These are phyloP conservation scores for Eonycteris spelaea DNA, from an alignment of 2,113 vertebrate genomes.

Conservation along the genomic window DNA sequence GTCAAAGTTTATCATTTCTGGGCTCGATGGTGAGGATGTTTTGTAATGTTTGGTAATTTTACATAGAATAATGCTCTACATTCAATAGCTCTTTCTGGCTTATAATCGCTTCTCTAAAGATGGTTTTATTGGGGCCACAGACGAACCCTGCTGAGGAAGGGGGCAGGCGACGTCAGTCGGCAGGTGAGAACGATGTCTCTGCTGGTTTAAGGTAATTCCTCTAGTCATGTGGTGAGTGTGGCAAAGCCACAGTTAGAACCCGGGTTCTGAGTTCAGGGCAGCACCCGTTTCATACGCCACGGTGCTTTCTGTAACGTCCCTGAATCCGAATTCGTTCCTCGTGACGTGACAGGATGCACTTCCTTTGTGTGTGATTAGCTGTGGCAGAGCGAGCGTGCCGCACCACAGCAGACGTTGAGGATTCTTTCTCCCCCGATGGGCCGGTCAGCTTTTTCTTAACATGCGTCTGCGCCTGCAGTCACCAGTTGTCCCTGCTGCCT, in stretches of 20 bases:
- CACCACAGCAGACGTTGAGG: neutral
- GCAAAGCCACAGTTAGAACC: neutral
- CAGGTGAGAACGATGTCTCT: neutral
- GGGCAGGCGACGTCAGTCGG: neutral
- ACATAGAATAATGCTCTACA: neutral
- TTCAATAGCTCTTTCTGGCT: neutral
- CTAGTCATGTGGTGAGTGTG: neutral
- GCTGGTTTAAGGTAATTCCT: neutral
- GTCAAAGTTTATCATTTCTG: neutral
- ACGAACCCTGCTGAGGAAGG: neutral
- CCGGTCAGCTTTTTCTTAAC: neutral
- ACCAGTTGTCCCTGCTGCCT: neutral
- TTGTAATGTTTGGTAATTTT: constrained; percentile 25
- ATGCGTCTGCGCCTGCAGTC: neutral
- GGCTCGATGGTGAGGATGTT: neutral
- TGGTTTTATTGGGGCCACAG: neutral
- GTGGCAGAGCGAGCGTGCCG: neutral
- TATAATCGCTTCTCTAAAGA: neutral
- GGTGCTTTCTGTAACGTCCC: neutral
- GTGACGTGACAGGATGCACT: neutral
- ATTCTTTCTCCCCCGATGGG: neutral
- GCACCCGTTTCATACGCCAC: neutral
- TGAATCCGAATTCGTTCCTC: neutral
- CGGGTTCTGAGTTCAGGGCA: neutral
- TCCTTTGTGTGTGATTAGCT: neutral